Evolutionary conservation across 2,113 vertebrate species (phyloP).

Genomic region (Lipotes vexillifer): DNA sequence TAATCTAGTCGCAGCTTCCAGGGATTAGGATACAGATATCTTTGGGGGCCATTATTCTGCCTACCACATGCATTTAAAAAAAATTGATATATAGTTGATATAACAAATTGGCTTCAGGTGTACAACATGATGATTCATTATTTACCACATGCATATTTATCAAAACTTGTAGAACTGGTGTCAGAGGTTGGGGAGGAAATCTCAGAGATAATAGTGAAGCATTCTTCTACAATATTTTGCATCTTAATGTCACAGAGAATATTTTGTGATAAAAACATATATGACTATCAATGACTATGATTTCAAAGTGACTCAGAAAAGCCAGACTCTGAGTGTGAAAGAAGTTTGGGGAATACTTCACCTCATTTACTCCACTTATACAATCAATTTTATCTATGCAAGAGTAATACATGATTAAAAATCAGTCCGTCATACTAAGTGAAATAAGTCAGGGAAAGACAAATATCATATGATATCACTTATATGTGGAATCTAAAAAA

Average conservation of each 20-base stretch:
- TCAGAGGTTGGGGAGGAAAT: neutral
- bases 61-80: neutral
- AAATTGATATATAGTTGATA: neutral
- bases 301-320: neutral
- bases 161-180: neutral
- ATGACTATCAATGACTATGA: neutral
- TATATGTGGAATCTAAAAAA: neutral
- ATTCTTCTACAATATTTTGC: neutral
- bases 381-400: neutral
- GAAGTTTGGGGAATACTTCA: neutral
- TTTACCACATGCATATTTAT: neutral
- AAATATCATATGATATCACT: neutral
- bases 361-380: neutral
- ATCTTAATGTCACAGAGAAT: neutral
- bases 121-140: neutral
- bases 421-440: neutral
- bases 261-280: neutral
- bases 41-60: neutral
- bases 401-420: neutral
- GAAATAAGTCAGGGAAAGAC: neutral
- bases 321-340: neutral
- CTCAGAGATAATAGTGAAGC: neutral
- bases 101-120: neutral
- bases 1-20: neutral
- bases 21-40: neutral